Evolutionary conservation across 2,888 invertebrate genomes (phyloP), one percentile per base, ranked within the genome.

Genomic region (Meta bourneti): DNA sequence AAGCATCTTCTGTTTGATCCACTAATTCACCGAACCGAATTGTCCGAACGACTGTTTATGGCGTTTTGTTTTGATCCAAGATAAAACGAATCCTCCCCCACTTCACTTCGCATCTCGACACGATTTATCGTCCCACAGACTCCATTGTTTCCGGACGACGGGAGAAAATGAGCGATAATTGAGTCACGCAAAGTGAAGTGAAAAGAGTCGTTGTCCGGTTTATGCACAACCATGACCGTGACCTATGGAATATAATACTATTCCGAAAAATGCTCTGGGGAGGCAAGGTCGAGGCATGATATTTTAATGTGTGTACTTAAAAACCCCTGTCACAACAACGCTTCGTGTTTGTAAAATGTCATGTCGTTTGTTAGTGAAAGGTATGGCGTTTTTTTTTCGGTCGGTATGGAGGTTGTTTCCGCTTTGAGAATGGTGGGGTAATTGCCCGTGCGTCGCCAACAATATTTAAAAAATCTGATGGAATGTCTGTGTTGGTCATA

Each of bases 181-280:
- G 89, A 89, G 89, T 89, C 89, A 70, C 89, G 89, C 81, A 54
- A 54, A 82, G 71, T 84, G 84, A 75, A 84, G 69, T 77, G 85
- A 82, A 71, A 16, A 77, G 77, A 79, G 89, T 89, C 89, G 89
- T 74, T 82, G 89, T 89, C 89, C 89, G 89, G 80, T 89, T 75
- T 82, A 89, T 82, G 78, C 52, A 19, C 79, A 48, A 74, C 89
- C 89, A 71, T 89, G 81, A 89, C 89, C 81, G 75, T 81, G 75
- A 81, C 81, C 81, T 74, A 89, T 81, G 54, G 77, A 61, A 34
- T 34, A 34, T 34, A 34, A 34, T 2, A 34, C 34, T 34, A 1
- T 34, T 34, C 34, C 4, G 34, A 34, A 34, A 34, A 34, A 34
- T 34, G 34, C 48, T 11, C 48, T 20, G 16, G 34, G 34, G 34